phyloP scores from a whole-genome alignment of 2,797 vertebrate species.

The Enteromius thamalakanensis region DNA sequence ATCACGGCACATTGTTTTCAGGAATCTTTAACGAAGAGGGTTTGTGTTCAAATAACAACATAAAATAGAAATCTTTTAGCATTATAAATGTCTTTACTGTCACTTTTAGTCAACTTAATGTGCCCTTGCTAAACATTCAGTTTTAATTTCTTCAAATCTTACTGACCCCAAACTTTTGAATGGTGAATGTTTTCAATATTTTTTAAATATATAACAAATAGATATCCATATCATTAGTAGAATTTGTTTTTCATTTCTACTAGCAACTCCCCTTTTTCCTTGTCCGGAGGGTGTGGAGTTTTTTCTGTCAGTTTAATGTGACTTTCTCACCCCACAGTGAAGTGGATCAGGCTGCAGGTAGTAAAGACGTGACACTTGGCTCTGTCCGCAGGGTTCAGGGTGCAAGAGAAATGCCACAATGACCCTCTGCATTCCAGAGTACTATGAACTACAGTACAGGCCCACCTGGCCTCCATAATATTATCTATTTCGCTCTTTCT shows the following conservation, averaged over 20 bases:
- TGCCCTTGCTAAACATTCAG: neutral
- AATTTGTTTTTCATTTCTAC: constrained; percentile 7
- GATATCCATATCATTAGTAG: neutral
- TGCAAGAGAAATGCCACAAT: constrained; percentile 81
- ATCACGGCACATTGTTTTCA: neutral
- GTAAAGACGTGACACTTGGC: constrained; percentile 74
- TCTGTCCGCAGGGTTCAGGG: constrained; percentile 70
- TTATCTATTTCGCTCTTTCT: constrained; percentile 46
- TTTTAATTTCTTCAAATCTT: neutral
- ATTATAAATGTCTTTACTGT: neutral
- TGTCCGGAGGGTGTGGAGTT: constrained; percentile 2
- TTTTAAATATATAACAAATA: neutral
- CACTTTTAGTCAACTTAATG: neutral
- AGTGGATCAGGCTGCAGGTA: constrained; percentile 77
- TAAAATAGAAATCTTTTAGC: neutral
- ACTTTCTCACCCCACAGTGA: constrained; percentile 66
- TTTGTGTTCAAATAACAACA: neutral
- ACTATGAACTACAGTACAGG: constrained; percentile 79
- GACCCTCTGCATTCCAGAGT: constrained; percentile 71
- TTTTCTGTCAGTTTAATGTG: constrained; percentile 63
- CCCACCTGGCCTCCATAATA: constrained; percentile 67
- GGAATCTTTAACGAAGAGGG: neutral
- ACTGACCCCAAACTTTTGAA: neutral
- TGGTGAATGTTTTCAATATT: neutral
- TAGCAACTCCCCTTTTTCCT: neutral